Percentiles rank a stretch among this genome's conserved stretches.
Conservation (phyloP, 2,888 invertebrate species). For the Parnassius apollo region DNA sequence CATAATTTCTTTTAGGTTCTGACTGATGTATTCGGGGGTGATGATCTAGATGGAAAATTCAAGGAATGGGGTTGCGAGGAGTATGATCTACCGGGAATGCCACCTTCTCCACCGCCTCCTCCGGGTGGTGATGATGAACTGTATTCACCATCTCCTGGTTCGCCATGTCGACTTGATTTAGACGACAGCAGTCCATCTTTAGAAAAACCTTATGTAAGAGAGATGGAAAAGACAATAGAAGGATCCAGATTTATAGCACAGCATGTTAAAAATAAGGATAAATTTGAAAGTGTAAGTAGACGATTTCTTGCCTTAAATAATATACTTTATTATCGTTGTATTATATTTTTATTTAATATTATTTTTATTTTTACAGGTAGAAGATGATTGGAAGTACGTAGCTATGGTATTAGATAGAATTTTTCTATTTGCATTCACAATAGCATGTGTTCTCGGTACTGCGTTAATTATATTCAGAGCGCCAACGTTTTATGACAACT, state of each 20-base stretch:
- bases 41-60: constrained; percentile 73
- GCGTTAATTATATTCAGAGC: constrained; percentile 93
- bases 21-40: constrained; percentile 88
- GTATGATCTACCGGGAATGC: constrained; percentile 87
- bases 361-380: constrained; percentile 83
- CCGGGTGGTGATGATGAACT: constrained; percentile 92
- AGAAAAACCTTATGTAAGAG: constrained; percentile 89
- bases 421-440: constrained; percentile 96
- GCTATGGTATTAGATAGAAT: constrained; percentile 97
- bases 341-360: constrained; percentile 1
- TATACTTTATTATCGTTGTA: neutral
- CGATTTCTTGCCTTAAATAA: neutral
- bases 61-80: constrained; percentile 83
- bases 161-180: constrained; percentile 81
- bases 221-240: constrained; percentile 95
- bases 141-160: constrained; percentile 88
- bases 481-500: constrained; percentile 94
- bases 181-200: constrained; percentile 88
- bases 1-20: constrained; percentile 73
- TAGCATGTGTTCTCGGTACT: constrained; percentile 95
- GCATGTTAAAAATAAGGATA: constrained; percentile 96
- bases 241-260: constrained; percentile 97
- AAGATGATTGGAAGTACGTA: constrained; percentile 99
- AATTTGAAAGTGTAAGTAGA: constrained; percentile 93
- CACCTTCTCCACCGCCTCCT: constrained; percentile 86